Conservation (phyloP, 2,113 vertebrate genomes). For the Nycticebus coucang region DNA sequence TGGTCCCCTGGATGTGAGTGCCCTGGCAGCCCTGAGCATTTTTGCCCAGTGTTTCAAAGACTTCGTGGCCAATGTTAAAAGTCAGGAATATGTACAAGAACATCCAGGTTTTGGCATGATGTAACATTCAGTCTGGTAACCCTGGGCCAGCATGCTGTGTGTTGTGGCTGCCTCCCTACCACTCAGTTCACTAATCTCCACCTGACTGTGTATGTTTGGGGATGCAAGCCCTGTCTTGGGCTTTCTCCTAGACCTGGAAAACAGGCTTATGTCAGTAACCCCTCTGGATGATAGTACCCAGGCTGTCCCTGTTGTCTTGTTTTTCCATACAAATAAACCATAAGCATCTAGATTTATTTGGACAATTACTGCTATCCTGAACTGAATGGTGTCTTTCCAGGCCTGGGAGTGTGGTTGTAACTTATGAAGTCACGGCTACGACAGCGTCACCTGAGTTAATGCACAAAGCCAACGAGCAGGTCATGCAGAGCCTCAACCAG, state of each 20-base stretch:
- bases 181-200: background rate
- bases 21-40: background rate
- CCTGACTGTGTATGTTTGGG: background rate
- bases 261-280: background rate
- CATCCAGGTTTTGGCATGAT: background rate
- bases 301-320: background rate
- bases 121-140: background rate
- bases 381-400: slow-evolving; percentile 74
- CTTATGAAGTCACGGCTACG: slow-evolving; percentile 68
- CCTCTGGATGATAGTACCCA: background rate
- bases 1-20: background rate
- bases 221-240: background rate
- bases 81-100: background rate
- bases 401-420: slow-evolving; percentile 82
- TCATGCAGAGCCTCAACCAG: slow-evolving; percentile 61
- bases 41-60: background rate
- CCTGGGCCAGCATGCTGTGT: background rate
- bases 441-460: slow-evolving; percentile 55
- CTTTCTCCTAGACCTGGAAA: background rate
- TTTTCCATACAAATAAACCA: background rate
- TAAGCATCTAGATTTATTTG: slow-evolving; percentile 3
- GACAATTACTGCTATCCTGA: slow-evolving; percentile 34
- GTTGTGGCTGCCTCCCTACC: background rate
- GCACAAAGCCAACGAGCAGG: slow-evolving; percentile 60
- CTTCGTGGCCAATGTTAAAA: background rate